Percentiles rank a stretch among this genome's conserved stretches.
Conservation (phyloP, 2,113 vertebrate species). For the Dendrocopos noguchii region DNA sequence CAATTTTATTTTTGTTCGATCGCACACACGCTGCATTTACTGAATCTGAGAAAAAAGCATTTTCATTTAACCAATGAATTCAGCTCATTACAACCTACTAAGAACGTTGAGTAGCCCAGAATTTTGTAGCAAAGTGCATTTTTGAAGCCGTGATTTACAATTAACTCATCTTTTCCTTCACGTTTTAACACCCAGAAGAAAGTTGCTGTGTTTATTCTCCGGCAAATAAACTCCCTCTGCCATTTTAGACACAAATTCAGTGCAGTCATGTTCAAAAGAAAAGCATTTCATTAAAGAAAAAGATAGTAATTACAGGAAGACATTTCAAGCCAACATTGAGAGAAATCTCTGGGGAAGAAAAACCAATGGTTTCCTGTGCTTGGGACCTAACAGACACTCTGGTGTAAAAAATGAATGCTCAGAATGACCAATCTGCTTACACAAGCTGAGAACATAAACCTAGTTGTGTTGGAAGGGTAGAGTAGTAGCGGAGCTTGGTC, state of each 20-base stretch:
- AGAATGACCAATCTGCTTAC: not conserved
- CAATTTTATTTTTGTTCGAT: conserved; percentile 74
- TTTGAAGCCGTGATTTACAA: conserved; percentile 11
- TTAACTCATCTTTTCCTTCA: not conserved
- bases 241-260: not conserved
- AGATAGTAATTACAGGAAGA: not conserved
- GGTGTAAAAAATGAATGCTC: not conserved
- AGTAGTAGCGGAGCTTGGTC: too few relatives aligned
- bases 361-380: not conserved
- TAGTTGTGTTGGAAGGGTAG: not conserved
- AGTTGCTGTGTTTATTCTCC: not conserved
- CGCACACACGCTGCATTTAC: conserved; percentile 58
- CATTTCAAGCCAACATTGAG: not conserved
- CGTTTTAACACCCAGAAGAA: conserved; percentile 14
- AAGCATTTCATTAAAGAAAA: not conserved
- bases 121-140: not conserved
- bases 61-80: conserved; percentile 71
- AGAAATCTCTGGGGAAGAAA: not conserved
- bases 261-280: not conserved
- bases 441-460: not conserved
- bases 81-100: conserved; percentile 57
- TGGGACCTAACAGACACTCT: not conserved
- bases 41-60: conserved; percentile 66
- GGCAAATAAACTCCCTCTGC: not conserved
- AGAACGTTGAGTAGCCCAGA: conserved; percentile 30